These are phyloP conservation scores for Venturia canescens DNA, from an alignment of 1,140 invertebrate genomes.

Conservation along the genomic window DNA sequence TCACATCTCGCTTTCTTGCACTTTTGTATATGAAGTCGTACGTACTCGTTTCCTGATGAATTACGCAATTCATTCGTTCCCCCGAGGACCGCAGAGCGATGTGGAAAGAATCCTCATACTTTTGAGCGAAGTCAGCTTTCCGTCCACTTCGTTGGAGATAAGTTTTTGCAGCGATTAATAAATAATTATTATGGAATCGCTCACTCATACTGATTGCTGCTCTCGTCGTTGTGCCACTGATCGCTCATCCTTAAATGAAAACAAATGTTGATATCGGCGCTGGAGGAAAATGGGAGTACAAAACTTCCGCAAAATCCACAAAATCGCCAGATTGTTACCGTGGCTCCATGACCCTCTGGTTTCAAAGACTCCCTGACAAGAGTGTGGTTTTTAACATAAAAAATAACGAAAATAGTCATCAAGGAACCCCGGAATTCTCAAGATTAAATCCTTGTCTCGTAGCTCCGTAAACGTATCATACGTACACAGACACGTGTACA, in stretches of 20 bases:
- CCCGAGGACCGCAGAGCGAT: background rate
- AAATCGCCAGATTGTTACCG: no score
- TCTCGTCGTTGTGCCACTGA: background rate
- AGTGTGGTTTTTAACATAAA: background rate
- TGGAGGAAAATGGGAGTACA: no score
- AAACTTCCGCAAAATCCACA: no score
- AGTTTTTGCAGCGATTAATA: slow-evolving; percentile 23
- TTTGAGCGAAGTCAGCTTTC: background rate
- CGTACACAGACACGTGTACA: background rate
- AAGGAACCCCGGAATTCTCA: background rate
- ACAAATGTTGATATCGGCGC: background rate
- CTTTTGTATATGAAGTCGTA: background rate
- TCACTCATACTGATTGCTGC: background rate
- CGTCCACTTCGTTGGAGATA: slow-evolving; percentile 21
- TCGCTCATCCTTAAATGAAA: no score
- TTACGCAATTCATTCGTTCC: background rate
- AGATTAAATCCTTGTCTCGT: background rate
- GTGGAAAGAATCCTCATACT: background rate
- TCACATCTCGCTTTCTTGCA: background rate
- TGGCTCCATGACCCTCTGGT: no score
- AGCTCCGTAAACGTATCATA: background rate
- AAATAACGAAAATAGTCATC: background rate
- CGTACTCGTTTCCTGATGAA: background rate
- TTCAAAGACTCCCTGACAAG: no score
- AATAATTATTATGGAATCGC: slow-evolving; percentile 19